Evolutionary conservation across 2,888 invertebrate species (phyloP), one percentile per base, ranked within the genome.

Genomic region (Slavum lentiscoides): DNA sequence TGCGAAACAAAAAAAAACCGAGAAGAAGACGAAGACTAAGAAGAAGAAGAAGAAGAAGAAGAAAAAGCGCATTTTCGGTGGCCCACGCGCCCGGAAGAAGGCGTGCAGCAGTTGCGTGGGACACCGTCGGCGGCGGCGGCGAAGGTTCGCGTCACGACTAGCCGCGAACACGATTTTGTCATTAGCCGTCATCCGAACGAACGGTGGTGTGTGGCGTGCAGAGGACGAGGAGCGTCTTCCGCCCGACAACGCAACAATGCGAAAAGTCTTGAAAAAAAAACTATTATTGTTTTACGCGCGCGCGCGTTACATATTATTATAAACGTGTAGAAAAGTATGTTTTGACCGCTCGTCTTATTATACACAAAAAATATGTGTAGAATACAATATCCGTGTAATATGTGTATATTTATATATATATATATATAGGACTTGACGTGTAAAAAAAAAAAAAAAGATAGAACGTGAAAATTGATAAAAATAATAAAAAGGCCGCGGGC

Each of bases 131-230:
- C 62, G 73, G 17, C 62, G 73, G 17, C 55, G 37, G 15, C 43
- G 59, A 53, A 66, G 9, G 53, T 69, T 55, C 69, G 69, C 70
- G 80, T 80, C 80, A 80, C 80, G 80, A 80, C 72, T 66, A 11
- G 64, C 64, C 64, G 80, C 64, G 72, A 80, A 80, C 80, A 80
- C 80, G 80, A 80, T 72, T 80, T 80, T 80, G 80, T 80, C 80
- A 80, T 80, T 80, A 80, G 77, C 70, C 77, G 61, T 70, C 70
- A 69, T 61, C 77, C 43, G 49, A 53, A 58, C 30, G 30, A 5
- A 5, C 30, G 23, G 19, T 11, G 30, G 49, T 49, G 49, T 49
- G 49, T 53, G 74, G 74, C 9, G 62, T 64, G 62, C 23, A 23
- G 19, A n/a, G 13, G 55, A n/a, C n/a, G 49, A 62, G 61, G 43